These are phyloP conservation scores for Anser cygnoides DNA, from an alignment of 2,113 vertebrate species.

Conservation along the genomic window DNA sequence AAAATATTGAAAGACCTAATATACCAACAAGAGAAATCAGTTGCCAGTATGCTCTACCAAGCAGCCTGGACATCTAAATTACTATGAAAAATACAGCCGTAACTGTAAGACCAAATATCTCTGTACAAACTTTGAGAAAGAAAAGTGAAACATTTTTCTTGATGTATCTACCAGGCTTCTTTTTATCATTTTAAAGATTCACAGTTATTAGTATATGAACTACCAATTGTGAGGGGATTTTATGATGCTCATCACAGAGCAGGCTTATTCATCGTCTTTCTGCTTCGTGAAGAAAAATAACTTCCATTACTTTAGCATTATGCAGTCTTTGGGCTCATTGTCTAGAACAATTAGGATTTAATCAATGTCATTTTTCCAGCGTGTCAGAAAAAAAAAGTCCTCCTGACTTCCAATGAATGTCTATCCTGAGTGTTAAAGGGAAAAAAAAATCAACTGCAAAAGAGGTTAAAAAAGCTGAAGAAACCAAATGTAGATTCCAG, in stretches of 20 bases:
- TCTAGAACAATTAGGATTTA: not conserved
- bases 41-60: not conserved
- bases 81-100: not conserved
- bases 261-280: slow-evolving; percentile 75
- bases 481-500: not conserved
- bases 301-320: slow-evolving; percentile 3
- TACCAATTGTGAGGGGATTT: slow-evolving; percentile 81
- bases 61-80: not conserved
- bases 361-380: not conserved
- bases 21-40: not conserved
- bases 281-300: slow-evolving; percentile 66
- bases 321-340: not conserved
- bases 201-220: slow-evolving; percentile 74
- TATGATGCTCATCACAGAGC: slow-evolving; percentile 32
- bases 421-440: not conserved
- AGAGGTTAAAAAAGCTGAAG: not conserved
- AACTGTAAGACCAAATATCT: slow-evolving; percentile 31
- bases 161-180: slow-evolving; percentile 38
- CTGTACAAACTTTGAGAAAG: not conserved
- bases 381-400: not conserved
- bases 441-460: not conserved
- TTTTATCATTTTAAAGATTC: slow-evolving; percentile 79
- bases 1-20: not conserved
- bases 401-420: not conserved
- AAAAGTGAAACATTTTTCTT: slow-evolving; percentile 15